phyloP scores from a whole-genome alignment of 2,113 vertebrate genomes.

The Eupsittula cactorum region DNA sequence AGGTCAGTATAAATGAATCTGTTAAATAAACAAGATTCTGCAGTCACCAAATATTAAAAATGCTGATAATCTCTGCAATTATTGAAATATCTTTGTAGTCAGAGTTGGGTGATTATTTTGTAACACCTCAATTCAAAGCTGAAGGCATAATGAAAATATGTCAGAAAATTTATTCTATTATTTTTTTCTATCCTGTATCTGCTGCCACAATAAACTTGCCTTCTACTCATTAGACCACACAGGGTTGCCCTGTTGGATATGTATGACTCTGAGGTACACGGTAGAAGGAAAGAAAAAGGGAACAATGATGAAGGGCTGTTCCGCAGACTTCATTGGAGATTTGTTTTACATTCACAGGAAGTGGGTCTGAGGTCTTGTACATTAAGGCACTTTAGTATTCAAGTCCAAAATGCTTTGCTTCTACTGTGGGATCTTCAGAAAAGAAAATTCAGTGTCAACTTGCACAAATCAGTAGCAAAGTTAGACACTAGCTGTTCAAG shows the following conservation, averaged over 20 bases:
- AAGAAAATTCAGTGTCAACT: background rate
- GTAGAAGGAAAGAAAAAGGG: background rate
- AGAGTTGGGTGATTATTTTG: background rate
- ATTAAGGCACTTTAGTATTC: background rate
- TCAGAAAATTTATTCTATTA: background rate
- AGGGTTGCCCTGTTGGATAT: background rate
- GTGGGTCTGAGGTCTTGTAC: background rate
- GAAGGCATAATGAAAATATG: background rate
- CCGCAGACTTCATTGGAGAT: background rate
- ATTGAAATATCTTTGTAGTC: background rate
- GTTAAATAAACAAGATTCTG: constrained; percentile 1
- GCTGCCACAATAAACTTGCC: background rate
- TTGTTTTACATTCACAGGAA: background rate
- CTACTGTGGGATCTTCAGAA: background rate
- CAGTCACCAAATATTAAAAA: background rate
- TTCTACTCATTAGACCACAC: background rate
- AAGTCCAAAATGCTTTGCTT: background rate
- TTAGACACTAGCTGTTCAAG: background rate
- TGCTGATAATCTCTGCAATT: background rate
- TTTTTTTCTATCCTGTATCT: background rate
- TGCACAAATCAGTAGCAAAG: background rate
- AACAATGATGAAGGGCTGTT: background rate
- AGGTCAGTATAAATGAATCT: background rate
- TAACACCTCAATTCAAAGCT: background rate
- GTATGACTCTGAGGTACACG: background rate